These are phyloP conservation scores for Norana najaformis DNA, from an alignment of 2,888 invertebrate genomes.

Conservation along the genomic window DNA sequence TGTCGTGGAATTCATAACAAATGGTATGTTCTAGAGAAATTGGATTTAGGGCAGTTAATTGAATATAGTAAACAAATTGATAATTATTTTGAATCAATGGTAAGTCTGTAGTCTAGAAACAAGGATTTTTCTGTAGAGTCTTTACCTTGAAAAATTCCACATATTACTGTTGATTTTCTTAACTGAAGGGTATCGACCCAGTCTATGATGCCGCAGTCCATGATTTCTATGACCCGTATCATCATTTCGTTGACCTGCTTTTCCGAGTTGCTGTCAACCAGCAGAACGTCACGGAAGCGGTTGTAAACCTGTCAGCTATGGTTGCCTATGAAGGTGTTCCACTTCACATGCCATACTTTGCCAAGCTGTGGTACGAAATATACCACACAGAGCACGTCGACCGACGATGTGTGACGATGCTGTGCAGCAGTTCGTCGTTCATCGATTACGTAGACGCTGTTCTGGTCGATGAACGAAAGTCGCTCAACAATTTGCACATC, in stretches of 20 bases:
- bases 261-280: slow-evolving; percentile 86
- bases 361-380: slow-evolving; percentile 76
- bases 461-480: slow-evolving; percentile 81
- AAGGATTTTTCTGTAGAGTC: not conserved
- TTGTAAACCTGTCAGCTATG: slow-evolving; percentile 80
- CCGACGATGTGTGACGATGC: slow-evolving; percentile 78
- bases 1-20: not conserved
- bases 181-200: slow-evolving; percentile 72
- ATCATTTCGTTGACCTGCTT: slow-evolving; percentile 82
- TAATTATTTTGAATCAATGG: too few species aligned
- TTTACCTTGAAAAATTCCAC: not conserved
- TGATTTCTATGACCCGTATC: slow-evolving; percentile 83
- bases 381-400: slow-evolving; percentile 71
- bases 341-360: slow-evolving; percentile 83
- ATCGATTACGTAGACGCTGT: slow-evolving; percentile 89
- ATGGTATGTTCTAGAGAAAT: not conserved
- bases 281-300: slow-evolving; percentile 81
- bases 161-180: not conserved
- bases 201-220: slow-evolving; percentile 77
- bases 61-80: too few species aligned
- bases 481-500: slow-evolving; percentile 80
- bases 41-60: not conserved
- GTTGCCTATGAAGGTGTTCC: slow-evolving; percentile 90
- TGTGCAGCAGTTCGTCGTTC: slow-evolving; percentile 80
- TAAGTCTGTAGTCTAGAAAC: too few species aligned